phyloP scores from a whole-genome alignment of 2,113 vertebrate species.

The Amphilophus citrinellus region DNA sequence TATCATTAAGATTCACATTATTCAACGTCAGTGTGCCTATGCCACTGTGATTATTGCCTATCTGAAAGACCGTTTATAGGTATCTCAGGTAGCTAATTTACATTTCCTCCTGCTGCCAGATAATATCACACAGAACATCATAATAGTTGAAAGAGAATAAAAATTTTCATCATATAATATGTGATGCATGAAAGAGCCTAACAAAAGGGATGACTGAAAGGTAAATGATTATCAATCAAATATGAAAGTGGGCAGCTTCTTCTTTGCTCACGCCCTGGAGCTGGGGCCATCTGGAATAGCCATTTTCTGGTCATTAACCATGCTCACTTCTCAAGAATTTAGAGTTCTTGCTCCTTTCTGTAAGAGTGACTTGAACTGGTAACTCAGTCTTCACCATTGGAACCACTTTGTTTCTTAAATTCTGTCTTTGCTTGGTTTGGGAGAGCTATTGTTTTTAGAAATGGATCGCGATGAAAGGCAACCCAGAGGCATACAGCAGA shows the following conservation, averaged over 20 bases:
- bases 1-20: conserved; percentile 42
- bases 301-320: conserved; percentile 64
- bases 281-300: conserved; percentile 70
- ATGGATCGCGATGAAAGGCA: conserved; percentile 43
- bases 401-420: conserved; percentile 44
- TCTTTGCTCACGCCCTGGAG: conserved; percentile 58
- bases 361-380: conserved; percentile 8
- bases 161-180: conserved; percentile 1
- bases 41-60: conserved; percentile 21
- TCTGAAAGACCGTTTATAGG: not conserved
- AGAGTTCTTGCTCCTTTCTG: conserved; percentile 13
- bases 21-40: not conserved
- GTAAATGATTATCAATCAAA: conserved; percentile 65
- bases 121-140: not conserved
- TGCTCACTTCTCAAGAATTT: conserved; percentile 19
- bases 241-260: conserved; percentile 55
- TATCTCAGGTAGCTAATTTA: conserved; percentile 16
- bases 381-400: conserved; percentile 25
- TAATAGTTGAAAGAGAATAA: not conserved
- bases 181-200: conserved; percentile 9
- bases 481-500: conserved; percentile 33
- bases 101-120: conserved; percentile 24
- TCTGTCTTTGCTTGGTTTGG: conserved; percentile 14
- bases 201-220: conserved; percentile 8
- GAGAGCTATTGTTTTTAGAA: conserved; percentile 18